Evolutionary conservation across 2,113 vertebrate species (phyloP), one percentile per base, ranked within the genome.

Genomic region (Pica pica): DNA sequence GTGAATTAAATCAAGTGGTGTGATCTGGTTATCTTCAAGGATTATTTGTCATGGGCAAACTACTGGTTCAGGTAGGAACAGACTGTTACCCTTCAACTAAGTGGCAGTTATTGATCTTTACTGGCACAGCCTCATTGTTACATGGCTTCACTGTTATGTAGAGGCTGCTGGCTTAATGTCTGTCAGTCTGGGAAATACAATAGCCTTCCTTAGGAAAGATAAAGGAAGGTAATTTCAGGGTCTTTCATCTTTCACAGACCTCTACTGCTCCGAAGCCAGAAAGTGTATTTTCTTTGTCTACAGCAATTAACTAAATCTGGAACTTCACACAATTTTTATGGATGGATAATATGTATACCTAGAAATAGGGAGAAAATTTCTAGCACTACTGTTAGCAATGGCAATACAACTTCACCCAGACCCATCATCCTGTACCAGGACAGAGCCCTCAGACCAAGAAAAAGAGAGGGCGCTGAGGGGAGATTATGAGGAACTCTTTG

Each of bases 11-110:
- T 87, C 65, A 91, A 89, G 84, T 73, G 68, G 41, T 65, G 77
- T 90, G 88, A 96, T 92, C 83, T 85, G 79, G 94, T 95, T 91
- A 96, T 80, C 83, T 83, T 86, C 92, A 96, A 93, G 88, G 88
- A 89, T 82, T 92, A 83, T 83, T 87, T 95, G 94, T 94, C 87
- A 92, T 18, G 23, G 83, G 55, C 69, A 94, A 93, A 93, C 76
- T 86, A 96, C 87, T 77, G 78, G 81, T 85, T 93, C 89, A 95
- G 89, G 94, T 95, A 94, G 67, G 64, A 92, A 91, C 80, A 91
- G 81, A 84, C 90, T 61, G 81, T 37, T 65, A 94, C 67, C 91
- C 63, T 87, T 94, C 91, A 90, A 59, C 71, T 93, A 91, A 91
- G 70, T 89, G 85, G 76, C 93, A 93, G 79, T 83, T 88, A 92